phyloP scores from a whole-genome alignment of 1,140 invertebrate species.

The Heliconius himera region DNA sequence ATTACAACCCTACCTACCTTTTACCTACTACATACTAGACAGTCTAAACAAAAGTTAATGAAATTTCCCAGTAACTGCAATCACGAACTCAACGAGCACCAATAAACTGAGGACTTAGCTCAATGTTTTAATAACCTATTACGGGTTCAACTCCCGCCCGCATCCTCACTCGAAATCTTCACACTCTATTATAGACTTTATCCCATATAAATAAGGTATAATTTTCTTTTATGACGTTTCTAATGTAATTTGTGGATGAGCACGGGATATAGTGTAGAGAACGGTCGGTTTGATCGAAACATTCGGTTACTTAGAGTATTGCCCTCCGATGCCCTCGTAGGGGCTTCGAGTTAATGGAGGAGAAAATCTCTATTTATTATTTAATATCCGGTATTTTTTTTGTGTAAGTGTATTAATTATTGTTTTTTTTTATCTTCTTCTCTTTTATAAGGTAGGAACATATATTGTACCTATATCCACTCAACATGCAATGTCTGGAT shows the following conservation, averaged over 20 bases:
- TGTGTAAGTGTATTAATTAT: not conserved
- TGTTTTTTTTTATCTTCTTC: not conserved
- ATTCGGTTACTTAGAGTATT: conserved; percentile 5
- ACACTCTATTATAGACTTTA: conserved; percentile 4
- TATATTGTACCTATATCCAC: too few relatives aligned
- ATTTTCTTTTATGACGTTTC: not conserved
- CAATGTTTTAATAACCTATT: conserved; percentile 37
- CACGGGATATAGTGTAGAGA: conserved; percentile 21
- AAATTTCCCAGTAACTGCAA: conserved; percentile 10
- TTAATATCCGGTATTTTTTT: not conserved
- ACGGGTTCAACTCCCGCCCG: conserved; percentile 31
- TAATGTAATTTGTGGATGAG: conserved; percentile 31
- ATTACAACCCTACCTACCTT: not conserved
- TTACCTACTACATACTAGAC: not conserved
- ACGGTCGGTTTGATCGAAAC: conserved; percentile 21
- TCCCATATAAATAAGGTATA: not conserved
- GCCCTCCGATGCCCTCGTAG: not conserved
- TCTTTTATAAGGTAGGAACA: not conserved
- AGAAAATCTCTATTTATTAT: conserved; percentile 11
- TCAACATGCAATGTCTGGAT: too few relatives aligned
- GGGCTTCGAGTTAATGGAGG: not conserved
- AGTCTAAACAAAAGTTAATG: conserved; percentile 6
- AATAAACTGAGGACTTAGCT: conserved; percentile 16
- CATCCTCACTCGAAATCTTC: conserved; percentile 7
- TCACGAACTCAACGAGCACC: conserved; percentile 11